Percentiles rank a stretch among this genome's conserved stretches.
These are phyloP conservation scores for Leptatherina wallacei DNA, from an alignment of 2,797 vertebrate species.

Conservation along the genomic window DNA sequence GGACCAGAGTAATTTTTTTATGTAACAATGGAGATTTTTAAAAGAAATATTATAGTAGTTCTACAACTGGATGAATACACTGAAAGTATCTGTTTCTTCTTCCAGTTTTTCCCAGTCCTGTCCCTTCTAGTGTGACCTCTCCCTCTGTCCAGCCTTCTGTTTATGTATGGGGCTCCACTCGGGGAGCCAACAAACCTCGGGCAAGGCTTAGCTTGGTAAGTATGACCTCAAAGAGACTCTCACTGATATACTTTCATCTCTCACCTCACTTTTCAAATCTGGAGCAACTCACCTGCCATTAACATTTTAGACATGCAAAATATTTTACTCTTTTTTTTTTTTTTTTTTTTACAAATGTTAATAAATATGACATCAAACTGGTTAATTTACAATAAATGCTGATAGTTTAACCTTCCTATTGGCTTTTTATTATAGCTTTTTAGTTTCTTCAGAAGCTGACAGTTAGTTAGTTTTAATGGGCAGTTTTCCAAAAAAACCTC, in stretches of 20 bases:
- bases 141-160: slow-evolving; percentile 69
- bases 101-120: slow-evolving; percentile 71
- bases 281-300: too few relatives aligned
- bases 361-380: too few relatives aligned
- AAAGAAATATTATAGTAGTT: neutral
- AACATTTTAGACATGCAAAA: too few relatives aligned
- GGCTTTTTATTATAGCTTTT: too few relatives aligned
- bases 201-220: slow-evolving; percentile 77
- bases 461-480: too few relatives aligned
- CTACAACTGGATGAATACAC: neutral
- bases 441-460: too few relatives aligned
- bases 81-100: slow-evolving; percentile 11
- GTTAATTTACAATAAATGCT: too few relatives aligned
- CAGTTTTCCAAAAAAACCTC: neutral
- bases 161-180: slow-evolving; percentile 66
- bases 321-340: too few relatives aligned
- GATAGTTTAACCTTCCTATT: too few relatives aligned
- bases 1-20: neutral
- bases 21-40: neutral
- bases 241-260: neutral
- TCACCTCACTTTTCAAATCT: too few relatives aligned
- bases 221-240: slow-evolving; percentile 1
- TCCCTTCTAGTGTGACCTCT: slow-evolving; percentile 51
- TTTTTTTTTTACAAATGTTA: too few relatives aligned
- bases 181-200: slow-evolving; percentile 64